Percentiles rank a stretch among this genome's conserved stretches.
Conservation (phyloP, 2,888 invertebrate genomes). For the Mylabris sibirica region DNA sequence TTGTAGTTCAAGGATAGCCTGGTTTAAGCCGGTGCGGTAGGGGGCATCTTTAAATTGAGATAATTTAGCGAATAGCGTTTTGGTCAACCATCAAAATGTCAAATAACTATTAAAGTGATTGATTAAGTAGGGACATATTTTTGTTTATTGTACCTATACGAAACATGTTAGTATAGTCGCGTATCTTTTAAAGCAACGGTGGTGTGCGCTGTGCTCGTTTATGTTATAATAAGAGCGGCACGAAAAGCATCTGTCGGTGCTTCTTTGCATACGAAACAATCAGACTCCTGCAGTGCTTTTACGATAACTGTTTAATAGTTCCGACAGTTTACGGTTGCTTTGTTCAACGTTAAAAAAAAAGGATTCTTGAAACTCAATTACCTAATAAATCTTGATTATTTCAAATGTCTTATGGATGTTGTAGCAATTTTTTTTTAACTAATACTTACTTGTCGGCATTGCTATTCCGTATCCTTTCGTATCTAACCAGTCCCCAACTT, state of each 20-base stretch:
- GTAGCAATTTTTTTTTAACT: not conserved
- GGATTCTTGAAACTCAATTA: conserved; percentile 44
- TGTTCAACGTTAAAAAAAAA: conserved; percentile 28
- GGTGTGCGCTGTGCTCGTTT: conserved; percentile 16
- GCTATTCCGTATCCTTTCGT: conserved; percentile 95
- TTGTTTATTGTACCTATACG: conserved; percentile 32
- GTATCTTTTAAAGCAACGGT: conserved; percentile 19
- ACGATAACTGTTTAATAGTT: conserved; percentile 50
- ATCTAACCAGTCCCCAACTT: conserved; percentile 78
- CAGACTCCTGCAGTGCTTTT: conserved; percentile 51
- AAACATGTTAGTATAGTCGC: conserved; percentile 23
- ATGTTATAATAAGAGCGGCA: conserved; percentile 29
- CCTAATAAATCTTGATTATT: conserved; percentile 44
- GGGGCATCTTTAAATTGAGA: conserved; percentile 68
- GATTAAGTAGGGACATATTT: conserved; percentile 37
- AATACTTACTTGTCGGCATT: conserved; percentile 81
- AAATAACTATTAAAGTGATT: conserved; percentile 36
- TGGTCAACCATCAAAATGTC: conserved; percentile 32
- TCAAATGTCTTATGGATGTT: not conserved
- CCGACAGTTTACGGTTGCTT: conserved; percentile 50
- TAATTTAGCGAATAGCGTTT: conserved; percentile 11
- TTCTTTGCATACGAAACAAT: conserved; percentile 54
- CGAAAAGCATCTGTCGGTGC: conserved; percentile 47
- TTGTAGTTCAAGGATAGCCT: conserved; percentile 87
- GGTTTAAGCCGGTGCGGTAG: conserved; percentile 81